phyloP scores from a whole-genome alignment of 1,140 invertebrate genomes.

The Liolophura sinensis region DNA sequence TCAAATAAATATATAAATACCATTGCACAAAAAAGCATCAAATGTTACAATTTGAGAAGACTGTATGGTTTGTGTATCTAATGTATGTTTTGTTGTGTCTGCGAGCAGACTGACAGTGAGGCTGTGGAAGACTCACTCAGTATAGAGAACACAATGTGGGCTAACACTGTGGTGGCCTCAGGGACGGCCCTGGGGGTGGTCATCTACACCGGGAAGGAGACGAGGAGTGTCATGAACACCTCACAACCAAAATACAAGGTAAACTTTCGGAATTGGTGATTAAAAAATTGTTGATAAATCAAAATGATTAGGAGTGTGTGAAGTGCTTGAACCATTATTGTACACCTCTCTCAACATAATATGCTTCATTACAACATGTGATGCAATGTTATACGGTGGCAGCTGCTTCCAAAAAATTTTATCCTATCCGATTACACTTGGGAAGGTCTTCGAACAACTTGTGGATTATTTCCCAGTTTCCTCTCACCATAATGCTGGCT shows the following conservation, averaged over 20 bases:
- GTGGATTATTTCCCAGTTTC: neutral
- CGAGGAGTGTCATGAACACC: conserved; percentile 97
- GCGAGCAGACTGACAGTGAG: conserved; percentile 39
- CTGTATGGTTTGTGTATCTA: too few species aligned
- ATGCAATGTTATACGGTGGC: too few species aligned
- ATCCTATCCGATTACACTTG: too few species aligned
- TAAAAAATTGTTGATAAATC: too few species aligned
- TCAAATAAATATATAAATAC: too few species aligned
- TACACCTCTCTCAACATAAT: too few species aligned
- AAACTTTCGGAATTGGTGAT: too few species aligned
- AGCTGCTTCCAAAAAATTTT: too few species aligned
- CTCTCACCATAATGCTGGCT: too few species aligned
- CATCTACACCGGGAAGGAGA: conserved; percentile 96
- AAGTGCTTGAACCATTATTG: too few species aligned
- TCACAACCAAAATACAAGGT: conserved; percentile 88
- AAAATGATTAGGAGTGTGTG: too few species aligned
- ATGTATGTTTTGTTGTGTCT: conserved; percentile 11
- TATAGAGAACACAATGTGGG: conserved; percentile 98
- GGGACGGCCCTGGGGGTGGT: conserved; percentile 91
- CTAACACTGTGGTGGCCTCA: conserved; percentile 97
- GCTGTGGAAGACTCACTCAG: conserved; percentile 78
- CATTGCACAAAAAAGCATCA: conserved; percentile 13
- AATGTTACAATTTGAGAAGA: neutral
- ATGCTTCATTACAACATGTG: too few species aligned
- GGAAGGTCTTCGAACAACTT: neutral